Base-by-base conservation (phyloP, 2,797 vertebrate species). In the Xenopus petersii region DNA sequence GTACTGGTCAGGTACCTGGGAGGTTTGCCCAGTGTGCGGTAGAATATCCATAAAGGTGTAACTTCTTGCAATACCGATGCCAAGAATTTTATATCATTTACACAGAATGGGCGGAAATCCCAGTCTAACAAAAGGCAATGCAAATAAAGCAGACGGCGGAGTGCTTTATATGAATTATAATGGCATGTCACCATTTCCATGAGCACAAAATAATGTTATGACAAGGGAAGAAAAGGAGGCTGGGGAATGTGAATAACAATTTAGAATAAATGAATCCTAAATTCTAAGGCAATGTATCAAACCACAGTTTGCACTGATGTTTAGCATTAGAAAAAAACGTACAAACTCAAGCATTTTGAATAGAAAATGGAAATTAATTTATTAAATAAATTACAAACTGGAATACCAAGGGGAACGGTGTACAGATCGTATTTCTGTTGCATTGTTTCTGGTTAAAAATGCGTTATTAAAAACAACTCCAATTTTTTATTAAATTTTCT, bases 151-250 rank as follows among this genome's bases (percentile, higher is more conserved):
- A 56, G 47, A 42, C 64, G 67, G 63, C 42, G 67, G 70, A 73
- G 33, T 54, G 69, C 55, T n/a, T 16, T 46, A 66, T 63, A 77
- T 77, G 71, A 77, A 67, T 61, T 62, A 54, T 16, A 5, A 46
- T 58, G 42, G 13, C 9, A 12, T 48, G 58, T 67, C 74, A 71
- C 33, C 13, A 47, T 16, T 21, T 67, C 56, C 30, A 60, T 47
- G 24, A n/a, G 12, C 1, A 4, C 30, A 77, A 10, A 42, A 63
- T 59, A 68, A 70, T 17, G 62, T 55, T 42, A 13, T 47, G 21
- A 72, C 75, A 70, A 30, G 54, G 24, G 26, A 61, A 30, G 61
- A 66, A 42, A 30, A 56, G 47, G 48, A 54, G 67, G 64, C 59
- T 10, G 33, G 42, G 8, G 30, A 17, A 63, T 51, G 16, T n/a